Percentiles rank a stretch among this genome's conserved stretches.
phyloP scores from a whole-genome alignment of 2,888 invertebrate genomes.

The Elegia similella region DNA sequence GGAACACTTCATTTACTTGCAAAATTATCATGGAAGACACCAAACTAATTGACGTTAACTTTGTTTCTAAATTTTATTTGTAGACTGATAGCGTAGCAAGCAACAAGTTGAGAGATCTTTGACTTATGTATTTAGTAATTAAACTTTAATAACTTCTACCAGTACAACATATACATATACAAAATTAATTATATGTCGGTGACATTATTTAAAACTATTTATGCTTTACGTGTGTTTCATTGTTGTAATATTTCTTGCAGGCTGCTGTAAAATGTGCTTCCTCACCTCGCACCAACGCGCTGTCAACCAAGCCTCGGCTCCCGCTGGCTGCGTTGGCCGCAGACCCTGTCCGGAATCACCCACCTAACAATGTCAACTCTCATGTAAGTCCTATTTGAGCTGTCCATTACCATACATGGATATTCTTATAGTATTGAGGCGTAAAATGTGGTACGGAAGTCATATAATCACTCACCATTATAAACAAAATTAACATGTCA shows the following conservation, averaged over 20 bases:
- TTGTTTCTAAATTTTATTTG: neutral
- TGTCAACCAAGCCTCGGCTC: slow-evolving; percentile 73
- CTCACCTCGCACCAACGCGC: slow-evolving; percentile 73
- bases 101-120: no score
- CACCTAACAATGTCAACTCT: slow-evolving; percentile 76
- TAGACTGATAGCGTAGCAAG: no score
- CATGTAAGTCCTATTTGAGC: slow-evolving; percentile 58
- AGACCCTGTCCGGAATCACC: slow-evolving; percentile 69
- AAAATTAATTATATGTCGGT: no score
- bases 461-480: slow-evolving; percentile 12
- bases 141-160: no score
- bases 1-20: slow-evolving; percentile 31
- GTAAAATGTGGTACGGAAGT: no score
- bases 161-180: no score
- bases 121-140: no score
- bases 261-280: slow-evolving; percentile 78
- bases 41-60: neutral
- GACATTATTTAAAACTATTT: no score
- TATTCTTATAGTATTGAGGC: no score
- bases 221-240: neutral
- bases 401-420: no score
- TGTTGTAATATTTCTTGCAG: slow-evolving; percentile 43
- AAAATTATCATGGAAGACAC: slow-evolving; percentile 27
- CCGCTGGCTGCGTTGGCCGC: slow-evolving; percentile 68
- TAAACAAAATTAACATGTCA: neutral